A percentile compares a stretch with the other conserved stretches of the same genome.
Evolutionary conservation across 2,797 vertebrate genomes (phyloP).

Genomic region (Gephyroberyx darwinii): DNA sequence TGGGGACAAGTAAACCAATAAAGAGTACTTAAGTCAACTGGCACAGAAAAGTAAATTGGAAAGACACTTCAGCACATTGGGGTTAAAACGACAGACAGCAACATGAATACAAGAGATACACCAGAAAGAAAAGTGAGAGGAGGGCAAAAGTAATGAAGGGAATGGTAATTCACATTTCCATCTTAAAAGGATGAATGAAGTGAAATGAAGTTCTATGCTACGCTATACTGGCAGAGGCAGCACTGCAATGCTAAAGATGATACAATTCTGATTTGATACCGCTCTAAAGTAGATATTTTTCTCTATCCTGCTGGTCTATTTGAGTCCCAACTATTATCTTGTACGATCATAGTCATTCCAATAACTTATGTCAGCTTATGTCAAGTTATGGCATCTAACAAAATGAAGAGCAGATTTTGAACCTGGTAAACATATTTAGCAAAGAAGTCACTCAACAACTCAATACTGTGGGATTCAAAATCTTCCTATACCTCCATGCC

Average conservation of each 20-base stretch:
- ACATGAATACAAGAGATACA: neutral
- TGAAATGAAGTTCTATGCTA: neutral
- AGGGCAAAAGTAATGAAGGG: neutral
- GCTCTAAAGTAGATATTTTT: neutral
- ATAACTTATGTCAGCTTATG: too few species aligned
- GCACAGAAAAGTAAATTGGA: too few species aligned
- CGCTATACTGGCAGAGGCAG: neutral
- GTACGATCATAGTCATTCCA: neutral
- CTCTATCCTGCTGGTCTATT: neutral
- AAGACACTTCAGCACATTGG: too few species aligned
- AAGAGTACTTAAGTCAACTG: too few species aligned
- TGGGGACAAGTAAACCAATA: too few species aligned
- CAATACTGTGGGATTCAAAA: neutral
- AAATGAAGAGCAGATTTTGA: too few species aligned
- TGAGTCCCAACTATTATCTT: neutral
- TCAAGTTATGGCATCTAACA: too few species aligned
- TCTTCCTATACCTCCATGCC: neutral
- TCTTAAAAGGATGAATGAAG: neutral
- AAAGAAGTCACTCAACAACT: neutral
- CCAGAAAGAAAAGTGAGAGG: neutral
- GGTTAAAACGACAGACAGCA: too few species aligned
- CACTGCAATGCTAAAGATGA: neutral
- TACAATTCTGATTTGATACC: neutral
- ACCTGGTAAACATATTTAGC: neutral
- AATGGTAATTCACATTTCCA: neutral